These are phyloP conservation scores for Acrossocheilus wenchowensis DNA, from an alignment of 2,797 vertebrate genomes.

Conservation along the genomic window DNA sequence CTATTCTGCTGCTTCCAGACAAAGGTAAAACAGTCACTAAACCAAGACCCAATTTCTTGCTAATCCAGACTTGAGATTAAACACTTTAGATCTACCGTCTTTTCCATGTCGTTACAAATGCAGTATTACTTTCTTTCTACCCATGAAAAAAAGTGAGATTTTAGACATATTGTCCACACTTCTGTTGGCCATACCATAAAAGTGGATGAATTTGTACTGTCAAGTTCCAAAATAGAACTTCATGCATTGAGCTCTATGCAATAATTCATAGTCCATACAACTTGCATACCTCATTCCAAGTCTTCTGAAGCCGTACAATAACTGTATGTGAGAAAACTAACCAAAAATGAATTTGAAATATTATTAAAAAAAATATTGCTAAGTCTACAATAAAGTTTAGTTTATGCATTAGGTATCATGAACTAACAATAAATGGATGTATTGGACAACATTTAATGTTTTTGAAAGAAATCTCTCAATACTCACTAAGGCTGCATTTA, in stretches of 20 bases:
- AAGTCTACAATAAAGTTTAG: not conserved
- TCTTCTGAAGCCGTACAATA: not conserved
- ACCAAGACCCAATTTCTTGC: not conserved
- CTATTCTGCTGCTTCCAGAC: constrained; percentile 99
- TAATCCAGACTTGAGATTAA: not conserved
- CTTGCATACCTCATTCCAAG: not conserved
- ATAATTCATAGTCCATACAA: not conserved
- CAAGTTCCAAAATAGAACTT: not conserved
- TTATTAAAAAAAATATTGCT: too few relatives aligned
- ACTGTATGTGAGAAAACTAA: not conserved
- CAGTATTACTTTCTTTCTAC: not conserved
- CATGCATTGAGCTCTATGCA: not conserved
- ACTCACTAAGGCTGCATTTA: not conserved
- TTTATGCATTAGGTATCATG: not conserved
- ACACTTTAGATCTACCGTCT: not conserved
- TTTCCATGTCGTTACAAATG: not conserved
- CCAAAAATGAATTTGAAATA: too few relatives aligned
- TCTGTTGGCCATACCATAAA: not conserved
- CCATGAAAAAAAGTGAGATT: too few relatives aligned
- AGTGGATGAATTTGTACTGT: not conserved
- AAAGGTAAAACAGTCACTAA: constrained; percentile 75
- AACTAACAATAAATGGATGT: not conserved
- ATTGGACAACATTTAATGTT: not conserved
- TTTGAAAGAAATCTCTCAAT: not conserved
- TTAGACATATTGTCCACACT: not conserved